Conservation (phyloP, 1,140 invertebrate species). For the Thereuonema tuberculata region DNA sequence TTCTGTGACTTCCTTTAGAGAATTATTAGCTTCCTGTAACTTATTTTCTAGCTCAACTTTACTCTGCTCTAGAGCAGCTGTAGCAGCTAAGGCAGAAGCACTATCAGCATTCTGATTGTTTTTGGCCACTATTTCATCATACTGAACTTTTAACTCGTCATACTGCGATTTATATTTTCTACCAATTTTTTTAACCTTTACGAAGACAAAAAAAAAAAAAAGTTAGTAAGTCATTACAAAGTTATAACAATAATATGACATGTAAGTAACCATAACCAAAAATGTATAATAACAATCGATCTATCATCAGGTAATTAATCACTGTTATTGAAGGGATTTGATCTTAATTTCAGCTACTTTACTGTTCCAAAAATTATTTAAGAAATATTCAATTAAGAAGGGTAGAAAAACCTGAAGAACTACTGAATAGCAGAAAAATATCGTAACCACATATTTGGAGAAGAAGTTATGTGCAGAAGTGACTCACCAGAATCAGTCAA, state of each 20-base stretch:
- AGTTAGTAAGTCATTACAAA: slow-evolving; percentile 12
- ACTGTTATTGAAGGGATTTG: no score
- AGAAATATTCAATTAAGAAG: no score
- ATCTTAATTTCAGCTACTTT: no score
- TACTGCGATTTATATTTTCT: slow-evolving; percentile 81
- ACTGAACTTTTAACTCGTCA: slow-evolving; percentile 55
- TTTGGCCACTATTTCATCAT: slow-evolving; percentile 21
- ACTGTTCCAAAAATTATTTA: no score
- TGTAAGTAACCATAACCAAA: no score
- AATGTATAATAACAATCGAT: no score
- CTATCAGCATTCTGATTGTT: slow-evolving; percentile 25
- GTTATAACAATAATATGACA: slow-evolving; percentile 4
- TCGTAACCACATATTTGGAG: no score
- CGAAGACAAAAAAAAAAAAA: slow-evolving; percentile 14
- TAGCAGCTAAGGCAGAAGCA: slow-evolving; percentile 28
- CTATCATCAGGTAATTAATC: no score
- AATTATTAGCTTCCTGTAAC: slow-evolving; percentile 34
- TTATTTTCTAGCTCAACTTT: slow-evolving; percentile 18
- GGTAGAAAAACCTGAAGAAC: no score
- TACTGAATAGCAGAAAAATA: no score
- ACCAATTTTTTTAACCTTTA: slow-evolving; percentile 72
- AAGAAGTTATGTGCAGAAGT: no score
- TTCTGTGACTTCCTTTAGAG: slow-evolving; percentile 8
- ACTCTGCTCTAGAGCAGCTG: slow-evolving; percentile 8
- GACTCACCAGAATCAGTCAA: no score